These are phyloP conservation scores for Dunckerocampus dactyliophorus DNA, from an alignment of 2,113 vertebrate species.

Conservation along the genomic window DNA sequence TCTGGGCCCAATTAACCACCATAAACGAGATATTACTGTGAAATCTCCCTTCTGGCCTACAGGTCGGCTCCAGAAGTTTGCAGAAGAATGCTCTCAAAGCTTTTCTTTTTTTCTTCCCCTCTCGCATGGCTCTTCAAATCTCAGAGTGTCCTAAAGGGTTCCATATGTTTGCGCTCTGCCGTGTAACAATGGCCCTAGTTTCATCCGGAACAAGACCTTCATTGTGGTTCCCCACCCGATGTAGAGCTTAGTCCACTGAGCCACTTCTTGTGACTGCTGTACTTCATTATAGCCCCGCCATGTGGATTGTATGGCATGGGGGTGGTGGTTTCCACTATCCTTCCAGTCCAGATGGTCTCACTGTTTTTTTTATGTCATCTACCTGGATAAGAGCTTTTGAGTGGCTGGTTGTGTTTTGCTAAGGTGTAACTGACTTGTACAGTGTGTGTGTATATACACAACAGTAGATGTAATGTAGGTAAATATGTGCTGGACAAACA, in stretches of 20 bases:
- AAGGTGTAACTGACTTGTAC: slow-evolving; percentile 5
- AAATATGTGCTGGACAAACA: too few relatives aligned
- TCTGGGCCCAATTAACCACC: too few relatives aligned
- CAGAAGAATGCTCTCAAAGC: slow-evolving; percentile 48
- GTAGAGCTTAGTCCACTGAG: slow-evolving; percentile 65
- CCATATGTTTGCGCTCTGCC: slow-evolving; percentile 52
- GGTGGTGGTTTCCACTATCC: slow-evolving; percentile 32
- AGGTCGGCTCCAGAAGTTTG: slow-evolving; percentile 16
- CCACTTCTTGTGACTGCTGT: slow-evolving; percentile 70
- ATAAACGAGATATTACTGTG: too few relatives aligned
- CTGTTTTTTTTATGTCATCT: slow-evolving; percentile 13
- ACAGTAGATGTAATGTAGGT: neutral
- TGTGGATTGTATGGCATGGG: slow-evolving; percentile 25
- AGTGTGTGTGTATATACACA: neutral
- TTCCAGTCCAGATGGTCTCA: slow-evolving; percentile 15
- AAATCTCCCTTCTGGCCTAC: neutral
- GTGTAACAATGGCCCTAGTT: slow-evolving; percentile 66
- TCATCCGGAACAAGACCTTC: slow-evolving; percentile 62
- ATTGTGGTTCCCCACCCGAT: slow-evolving; percentile 52
- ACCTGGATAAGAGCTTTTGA: slow-evolving; percentile 25
- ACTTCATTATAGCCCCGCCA: slow-evolving; percentile 49
- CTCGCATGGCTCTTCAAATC: slow-evolving; percentile 39
- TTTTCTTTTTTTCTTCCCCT: slow-evolving; percentile 33
- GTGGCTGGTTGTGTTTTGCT: slow-evolving; percentile 17
- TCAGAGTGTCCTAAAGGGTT: slow-evolving; percentile 39